Evolutionary conservation across 2,797 vertebrate species (phyloP).

Genomic region (Delichon dasypus): DNA sequence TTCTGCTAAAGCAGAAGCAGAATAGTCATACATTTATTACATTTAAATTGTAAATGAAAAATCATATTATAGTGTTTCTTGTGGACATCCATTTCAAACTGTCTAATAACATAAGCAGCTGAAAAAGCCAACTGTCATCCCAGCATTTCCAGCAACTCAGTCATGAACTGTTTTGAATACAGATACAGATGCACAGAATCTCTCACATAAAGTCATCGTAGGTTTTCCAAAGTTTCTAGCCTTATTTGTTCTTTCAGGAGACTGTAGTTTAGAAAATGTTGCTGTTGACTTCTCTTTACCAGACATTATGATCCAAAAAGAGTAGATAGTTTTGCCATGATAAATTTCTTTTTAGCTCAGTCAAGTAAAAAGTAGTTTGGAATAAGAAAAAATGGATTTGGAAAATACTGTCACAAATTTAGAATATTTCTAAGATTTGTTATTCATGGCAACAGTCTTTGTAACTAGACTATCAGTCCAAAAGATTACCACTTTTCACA

Average conservation of each 20-base stretch:
- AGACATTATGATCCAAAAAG: not conserved
- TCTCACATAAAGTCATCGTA: not conserved
- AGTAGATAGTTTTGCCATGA: not conserved
- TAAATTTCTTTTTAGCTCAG: not conserved
- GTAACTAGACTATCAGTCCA: not conserved
- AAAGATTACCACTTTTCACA: not conserved
- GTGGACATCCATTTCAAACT: not conserved
- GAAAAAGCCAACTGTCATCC: not conserved
- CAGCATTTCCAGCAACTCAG: not conserved
- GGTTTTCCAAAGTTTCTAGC: not conserved
- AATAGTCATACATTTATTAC: not conserved
- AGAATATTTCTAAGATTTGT: not conserved
- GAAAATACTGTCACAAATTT: not conserved
- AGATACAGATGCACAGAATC: not conserved
- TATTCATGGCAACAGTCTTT: not conserved
- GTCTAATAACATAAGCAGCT: not conserved
- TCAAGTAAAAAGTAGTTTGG: not conserved
- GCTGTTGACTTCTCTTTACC: not conserved
- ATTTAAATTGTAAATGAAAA: slow-evolving; percentile 17
- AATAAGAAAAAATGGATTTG: not conserved
- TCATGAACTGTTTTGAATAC: not conserved
- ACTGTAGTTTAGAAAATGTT: not conserved
- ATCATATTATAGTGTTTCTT: not conserved
- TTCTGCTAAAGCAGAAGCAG: not conserved
- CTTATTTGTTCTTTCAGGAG: not conserved